phyloP scores from a whole-genome alignment of 2,113 vertebrate genomes.

The Brachionichthys hirsutus region DNA sequence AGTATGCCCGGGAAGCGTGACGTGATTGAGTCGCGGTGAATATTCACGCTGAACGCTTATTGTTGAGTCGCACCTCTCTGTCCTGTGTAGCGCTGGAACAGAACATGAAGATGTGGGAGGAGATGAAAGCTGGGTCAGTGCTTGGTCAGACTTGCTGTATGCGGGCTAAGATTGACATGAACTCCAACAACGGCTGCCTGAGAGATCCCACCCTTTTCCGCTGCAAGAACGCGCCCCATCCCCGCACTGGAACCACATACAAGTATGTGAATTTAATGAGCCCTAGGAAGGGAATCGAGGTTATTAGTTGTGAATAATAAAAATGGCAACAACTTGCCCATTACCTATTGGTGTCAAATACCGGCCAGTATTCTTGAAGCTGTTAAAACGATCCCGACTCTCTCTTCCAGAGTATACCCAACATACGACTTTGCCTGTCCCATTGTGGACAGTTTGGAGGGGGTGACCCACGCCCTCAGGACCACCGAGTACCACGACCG shows the following conservation, averaged over 20 bases:
- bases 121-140: constrained; percentile 92
- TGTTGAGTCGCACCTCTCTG: neutral
- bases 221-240: constrained; percentile 92
- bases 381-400: neutral
- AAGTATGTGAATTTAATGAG: constrained; percentile 73
- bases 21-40: neutral
- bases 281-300: neutral
- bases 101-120: constrained; percentile 94
- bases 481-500: constrained; percentile 98
- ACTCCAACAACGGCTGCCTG: constrained; percentile 96
- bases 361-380: too few species aligned
- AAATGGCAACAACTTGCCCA: neutral
- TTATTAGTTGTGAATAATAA: neutral
- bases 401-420: constrained; percentile 85
- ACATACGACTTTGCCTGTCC: constrained; percentile 98
- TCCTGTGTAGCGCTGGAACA: constrained; percentile 84
- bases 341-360: neutral
- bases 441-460: constrained; percentile 96
- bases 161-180: constrained; percentile 98
- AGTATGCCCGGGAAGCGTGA: constrained; percentile 66
- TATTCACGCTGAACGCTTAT: neutral
- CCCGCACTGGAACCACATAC: constrained; percentile 89
- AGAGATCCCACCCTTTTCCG: constrained; percentile 96
- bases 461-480: constrained; percentile 93
- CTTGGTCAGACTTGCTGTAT: constrained; percentile 92